Conservation (phyloP, 2,797 vertebrate genomes). For the Coreius guichenoti region DNA sequence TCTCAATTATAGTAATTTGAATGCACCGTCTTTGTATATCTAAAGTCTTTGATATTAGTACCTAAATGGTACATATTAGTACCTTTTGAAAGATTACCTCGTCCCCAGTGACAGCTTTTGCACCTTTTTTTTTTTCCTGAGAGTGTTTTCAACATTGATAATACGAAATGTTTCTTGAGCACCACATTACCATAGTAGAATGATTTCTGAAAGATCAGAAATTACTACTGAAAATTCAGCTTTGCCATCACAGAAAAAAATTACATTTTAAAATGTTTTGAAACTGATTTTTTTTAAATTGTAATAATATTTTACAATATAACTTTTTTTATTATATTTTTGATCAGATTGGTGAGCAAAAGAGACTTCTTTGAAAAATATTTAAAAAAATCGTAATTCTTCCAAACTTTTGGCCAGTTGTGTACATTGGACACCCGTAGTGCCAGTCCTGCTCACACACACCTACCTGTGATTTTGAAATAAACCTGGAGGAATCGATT, state of each 20-base stretch:
- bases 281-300: neutral
- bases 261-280: neutral
- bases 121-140: too few species aligned
- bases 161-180: neutral
- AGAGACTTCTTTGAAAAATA: neutral
- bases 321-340: neutral
- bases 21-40: too few species aligned
- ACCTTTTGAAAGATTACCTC: too few species aligned
- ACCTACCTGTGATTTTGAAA: neutral
- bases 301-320: neutral
- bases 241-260: neutral
- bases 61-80: too few species aligned
- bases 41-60: too few species aligned
- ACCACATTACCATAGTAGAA: neutral
- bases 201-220: neutral
- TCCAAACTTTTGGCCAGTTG: neutral
- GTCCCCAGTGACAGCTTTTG: too few species aligned
- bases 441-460: neutral
- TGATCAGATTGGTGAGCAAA: neutral
- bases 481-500: neutral
- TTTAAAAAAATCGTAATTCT: too few species aligned
- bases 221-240: neutral
- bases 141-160: too few species aligned
- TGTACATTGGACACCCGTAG: neutral
- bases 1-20: neutral